Conservation (phyloP, 2,888 invertebrate genomes). For the Subacronicta megacephala region DNA sequence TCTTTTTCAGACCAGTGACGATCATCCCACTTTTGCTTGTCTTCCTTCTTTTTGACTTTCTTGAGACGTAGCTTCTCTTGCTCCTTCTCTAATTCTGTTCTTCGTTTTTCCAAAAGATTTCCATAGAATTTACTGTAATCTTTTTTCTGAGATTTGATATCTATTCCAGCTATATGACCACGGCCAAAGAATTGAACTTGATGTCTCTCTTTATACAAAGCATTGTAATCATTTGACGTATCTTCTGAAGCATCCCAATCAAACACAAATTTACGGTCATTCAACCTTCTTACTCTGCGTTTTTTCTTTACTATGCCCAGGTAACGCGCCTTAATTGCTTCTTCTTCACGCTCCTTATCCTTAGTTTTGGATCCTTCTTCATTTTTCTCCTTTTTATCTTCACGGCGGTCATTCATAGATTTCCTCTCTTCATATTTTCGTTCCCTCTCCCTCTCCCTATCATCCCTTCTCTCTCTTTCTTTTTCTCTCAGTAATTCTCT, state of each 20-base stretch:
- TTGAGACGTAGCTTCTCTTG: slow-evolving; percentile 98
- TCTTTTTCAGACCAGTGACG: slow-evolving; percentile 99
- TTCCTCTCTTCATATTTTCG: slow-evolving; percentile 88
- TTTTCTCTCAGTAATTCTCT: slow-evolving; percentile 70
- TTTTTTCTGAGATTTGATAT: slow-evolving; percentile 98
- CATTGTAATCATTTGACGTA: slow-evolving; percentile 99
- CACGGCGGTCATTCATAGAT: slow-evolving; percentile 83
- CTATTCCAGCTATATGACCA: slow-evolving; percentile 99
- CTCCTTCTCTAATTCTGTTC: slow-evolving; percentile 98
- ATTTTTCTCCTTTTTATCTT: slow-evolving; percentile 83
- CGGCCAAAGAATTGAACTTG: slow-evolving; percentile 99
- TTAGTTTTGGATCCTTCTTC: slow-evolving; percentile 90
- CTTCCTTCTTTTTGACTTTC: slow-evolving; percentile 98
- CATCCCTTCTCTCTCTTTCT: slow-evolving; percentile 90
- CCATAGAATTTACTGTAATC: slow-evolving; percentile 99
- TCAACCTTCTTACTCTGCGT: slow-evolving; percentile 96
- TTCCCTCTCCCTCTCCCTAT: slow-evolving; percentile 84
- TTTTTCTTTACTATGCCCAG: slow-evolving; percentile 98
- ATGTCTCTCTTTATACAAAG: slow-evolving; percentile 98
- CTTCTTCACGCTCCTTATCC: slow-evolving; percentile 97
- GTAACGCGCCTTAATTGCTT: slow-evolving; percentile 98
- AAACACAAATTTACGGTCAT: slow-evolving; percentile 99
- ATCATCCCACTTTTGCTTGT: slow-evolving; percentile 99
- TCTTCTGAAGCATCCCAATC: slow-evolving; percentile 99
- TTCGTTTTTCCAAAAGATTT: slow-evolving; percentile 97